Base-by-base conservation (phyloP, 2,888 invertebrate species). In the Hoplodrina blanda region DNA sequence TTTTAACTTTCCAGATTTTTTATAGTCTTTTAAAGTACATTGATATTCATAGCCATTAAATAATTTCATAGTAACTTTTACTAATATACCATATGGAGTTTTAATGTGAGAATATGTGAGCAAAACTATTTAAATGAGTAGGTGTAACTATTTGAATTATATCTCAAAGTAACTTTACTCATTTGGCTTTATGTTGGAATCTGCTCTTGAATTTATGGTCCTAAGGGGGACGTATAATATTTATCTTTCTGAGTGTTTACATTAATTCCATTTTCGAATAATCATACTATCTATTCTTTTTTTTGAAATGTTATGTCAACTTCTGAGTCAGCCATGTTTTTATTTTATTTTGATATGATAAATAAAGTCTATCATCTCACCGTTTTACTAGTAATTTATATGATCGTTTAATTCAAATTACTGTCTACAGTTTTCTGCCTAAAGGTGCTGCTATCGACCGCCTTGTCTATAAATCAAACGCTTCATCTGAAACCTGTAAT, bases 41-140 rank as follows among this genome's bases (percentile, higher is more conserved):
- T 82, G 84, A 84, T 82, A 82, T 82, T 82, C 81, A 84, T 82
- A 84, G 82, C 70, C 68, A 64, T 84, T 73, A 82, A 84, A 82
- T 64, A 69, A 69, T 82, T 78, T 73, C 70, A 76, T 62, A 65
- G 84, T 72, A 75, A 79, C 82, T 75, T 84, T 78, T 55, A 68
- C 64, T 70, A 75, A 84, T 82, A 70, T 70, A 59, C 82, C 55
- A 59, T 70, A 60, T 50, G 63, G 50, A 20, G 19, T 64, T 78
- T 72, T 59, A 82, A 84, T 74, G 44, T 63, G 56, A 62, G 73
- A 81, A 64, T 73, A 80, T 77, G 55, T 81, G 62, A 68, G 64
- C 64, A 78, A 78, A 69, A 75, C 62, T 69, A 75, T 77, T 77
- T 69, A 19, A 66, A 73, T 76, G 62, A 55, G 33, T 44, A 54